phyloP scores from a whole-genome alignment of 2,113 vertebrate genomes.

The Promerops cafer region DNA sequence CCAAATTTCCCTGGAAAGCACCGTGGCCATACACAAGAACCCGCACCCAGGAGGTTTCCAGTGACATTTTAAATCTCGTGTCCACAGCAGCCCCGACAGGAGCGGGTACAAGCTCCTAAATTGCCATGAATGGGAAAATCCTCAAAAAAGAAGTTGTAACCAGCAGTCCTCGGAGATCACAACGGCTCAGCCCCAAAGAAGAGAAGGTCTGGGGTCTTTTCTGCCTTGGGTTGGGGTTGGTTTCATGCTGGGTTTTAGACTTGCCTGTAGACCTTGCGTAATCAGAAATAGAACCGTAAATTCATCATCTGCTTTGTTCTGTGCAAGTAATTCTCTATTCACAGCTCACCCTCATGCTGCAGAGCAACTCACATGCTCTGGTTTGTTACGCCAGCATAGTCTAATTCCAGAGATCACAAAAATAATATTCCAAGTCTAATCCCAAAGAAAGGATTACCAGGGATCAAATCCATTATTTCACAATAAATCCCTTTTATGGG shows the following conservation, averaged over 20 bases:
- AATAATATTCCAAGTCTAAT: slow-evolving; percentile 46
- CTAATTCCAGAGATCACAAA: slow-evolving; percentile 47
- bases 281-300: slow-evolving; percentile 13
- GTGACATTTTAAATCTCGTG: not conserved
- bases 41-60: not conserved
- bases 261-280: not conserved
- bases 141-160: not conserved
- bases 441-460: slow-evolving; percentile 28
- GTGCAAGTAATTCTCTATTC: not conserved
- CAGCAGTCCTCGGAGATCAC: not conserved
- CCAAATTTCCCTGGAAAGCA: not conserved
- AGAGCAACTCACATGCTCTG: slow-evolving; percentile 9
- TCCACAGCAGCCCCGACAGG: no score
- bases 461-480: slow-evolving; percentile 31
- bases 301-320: slow-evolving; percentile 36
- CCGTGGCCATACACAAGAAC: not conserved
- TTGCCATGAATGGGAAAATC: not conserved
- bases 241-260: not conserved
- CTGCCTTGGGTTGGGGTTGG: not conserved
- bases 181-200: fast-evolving
- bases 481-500: slow-evolving; percentile 4
- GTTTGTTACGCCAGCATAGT: not conserved
- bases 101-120: not conserved
- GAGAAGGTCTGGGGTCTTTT: not conserved
- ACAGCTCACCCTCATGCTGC: slow-evolving; percentile 2